phyloP scores from a whole-genome alignment of 2,888 invertebrate genomes.

The Mystacides longicornis region DNA sequence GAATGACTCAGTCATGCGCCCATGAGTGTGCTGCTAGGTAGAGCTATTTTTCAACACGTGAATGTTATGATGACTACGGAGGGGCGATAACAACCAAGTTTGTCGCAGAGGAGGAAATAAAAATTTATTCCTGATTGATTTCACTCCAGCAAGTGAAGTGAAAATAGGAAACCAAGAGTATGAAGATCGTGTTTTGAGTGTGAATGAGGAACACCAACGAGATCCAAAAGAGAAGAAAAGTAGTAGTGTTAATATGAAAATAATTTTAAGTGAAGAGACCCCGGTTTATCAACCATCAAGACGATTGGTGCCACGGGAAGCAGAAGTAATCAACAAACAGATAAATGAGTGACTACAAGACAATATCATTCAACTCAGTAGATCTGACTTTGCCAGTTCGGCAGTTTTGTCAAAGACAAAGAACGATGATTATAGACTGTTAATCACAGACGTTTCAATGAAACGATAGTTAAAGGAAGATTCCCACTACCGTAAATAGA shows the following conservation, averaged over 20 bases:
- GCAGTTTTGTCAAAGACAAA: constrained; percentile 26
- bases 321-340: constrained; percentile 28
- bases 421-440: constrained; percentile 22
- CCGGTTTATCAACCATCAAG: constrained; percentile 28
- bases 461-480: constrained; percentile 30
- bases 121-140: background rate
- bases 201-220: background rate
- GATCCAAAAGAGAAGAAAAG: background rate
- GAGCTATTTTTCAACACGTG: background rate
- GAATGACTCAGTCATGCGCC: background rate
- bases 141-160: background rate
- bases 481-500: constrained; percentile 34
- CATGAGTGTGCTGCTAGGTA: background rate
- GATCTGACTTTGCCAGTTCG: constrained; percentile 30
- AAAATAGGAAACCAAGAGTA: background rate
- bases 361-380: constrained; percentile 29
- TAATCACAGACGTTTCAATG: constrained; percentile 34
- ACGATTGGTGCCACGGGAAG: constrained; percentile 27
- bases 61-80: background rate
- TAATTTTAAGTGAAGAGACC: constrained; percentile 29
- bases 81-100: background rate
- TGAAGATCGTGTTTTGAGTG: background rate
- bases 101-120: background rate
- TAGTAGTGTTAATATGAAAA: constrained; percentile 24
- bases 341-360: constrained; percentile 30